A percentile compares a stretch with the other conserved stretches of the same genome.
Evolutionary conservation across 23 tunicate species (phyloP).

Genomic region (Phallusia fumigata): DNA sequence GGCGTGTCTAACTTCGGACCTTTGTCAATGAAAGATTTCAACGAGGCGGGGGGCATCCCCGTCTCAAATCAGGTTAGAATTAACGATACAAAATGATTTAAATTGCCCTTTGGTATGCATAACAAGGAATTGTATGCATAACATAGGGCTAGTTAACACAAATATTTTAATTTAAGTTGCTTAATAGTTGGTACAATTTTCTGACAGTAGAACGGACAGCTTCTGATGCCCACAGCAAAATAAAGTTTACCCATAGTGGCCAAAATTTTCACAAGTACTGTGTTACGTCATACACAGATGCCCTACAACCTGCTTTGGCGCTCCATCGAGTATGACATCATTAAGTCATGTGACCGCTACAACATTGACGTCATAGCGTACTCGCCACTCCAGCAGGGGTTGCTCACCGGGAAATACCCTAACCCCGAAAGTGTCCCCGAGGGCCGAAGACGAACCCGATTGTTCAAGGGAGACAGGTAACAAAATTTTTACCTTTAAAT

Average conservation of each 20-base stretch:
- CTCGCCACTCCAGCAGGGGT: constrained; percentile 59
- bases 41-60: constrained; percentile 40
- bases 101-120: no score
- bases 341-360: constrained; percentile 30
- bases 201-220: no score
- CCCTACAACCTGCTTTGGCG: constrained; percentile 55
- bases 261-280: no score
- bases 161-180: no score
- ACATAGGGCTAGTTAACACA: no score
- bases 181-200: no score
- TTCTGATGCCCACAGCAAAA: no score
- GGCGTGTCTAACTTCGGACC: constrained; percentile 60
- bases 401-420: constrained; percentile 48
- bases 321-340: constrained; percentile 42
- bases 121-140: no score
- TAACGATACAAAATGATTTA: no score
- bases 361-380: constrained; percentile 45
- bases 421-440: constrained; percentile 38
- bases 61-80: constrained; percentile 51
- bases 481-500: no score
- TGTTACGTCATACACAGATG: constrained; percentile 18
- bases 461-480: constrained; percentile 31
- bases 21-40: constrained; percentile 22
- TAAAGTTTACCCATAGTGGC: no score
- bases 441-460: constrained; percentile 45